Percentiles rank a stretch among this genome's conserved stretches.
These are phyloP conservation scores for Hestina assimilis DNA, from an alignment of 1,140 invertebrate species.

Conservation along the genomic window DNA sequence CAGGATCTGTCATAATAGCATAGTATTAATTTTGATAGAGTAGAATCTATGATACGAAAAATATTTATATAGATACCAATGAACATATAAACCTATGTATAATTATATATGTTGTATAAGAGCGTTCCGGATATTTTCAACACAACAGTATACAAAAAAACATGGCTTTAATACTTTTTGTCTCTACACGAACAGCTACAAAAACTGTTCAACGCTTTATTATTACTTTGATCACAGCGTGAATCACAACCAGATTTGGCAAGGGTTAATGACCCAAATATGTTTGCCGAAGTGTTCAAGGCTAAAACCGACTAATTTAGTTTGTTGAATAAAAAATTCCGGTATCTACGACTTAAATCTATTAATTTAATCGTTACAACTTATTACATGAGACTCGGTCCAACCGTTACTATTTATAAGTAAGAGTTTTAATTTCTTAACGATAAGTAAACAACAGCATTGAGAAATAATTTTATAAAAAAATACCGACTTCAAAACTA, in stretches of 20 bases:
- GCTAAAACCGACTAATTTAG: conserved; percentile 63
- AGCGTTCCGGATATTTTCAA: conserved; percentile 55
- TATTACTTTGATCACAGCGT: conserved; percentile 71
- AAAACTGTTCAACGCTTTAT: conserved; percentile 72
- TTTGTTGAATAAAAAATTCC: conserved; percentile 59
- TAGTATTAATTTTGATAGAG: too few species aligned
- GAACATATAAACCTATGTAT: conserved; percentile 42
- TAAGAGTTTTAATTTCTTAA: too few species aligned
- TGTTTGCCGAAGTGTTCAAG: conserved; percentile 74
- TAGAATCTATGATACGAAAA: too few species aligned
- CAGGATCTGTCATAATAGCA: too few species aligned
- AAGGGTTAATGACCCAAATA: conserved; percentile 75
- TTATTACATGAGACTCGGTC: background rate
- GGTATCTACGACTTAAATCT: conserved; percentile 51
- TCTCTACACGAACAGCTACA: conserved; percentile 60
- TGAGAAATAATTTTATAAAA: too few species aligned
- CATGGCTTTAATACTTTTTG: conserved; percentile 49
- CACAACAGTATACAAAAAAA: conserved; percentile 47
- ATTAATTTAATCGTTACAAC: conserved; percentile 29
- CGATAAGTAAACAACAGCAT: too few species aligned
- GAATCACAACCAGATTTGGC: conserved; percentile 76
- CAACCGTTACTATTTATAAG: background rate
- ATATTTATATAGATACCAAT: too few species aligned
- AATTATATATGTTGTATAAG: conserved; percentile 9
- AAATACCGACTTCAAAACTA: too few species aligned